Conservation (phyloP, 2,113 vertebrate species). For the Lichenostomus cassidix region DNA sequence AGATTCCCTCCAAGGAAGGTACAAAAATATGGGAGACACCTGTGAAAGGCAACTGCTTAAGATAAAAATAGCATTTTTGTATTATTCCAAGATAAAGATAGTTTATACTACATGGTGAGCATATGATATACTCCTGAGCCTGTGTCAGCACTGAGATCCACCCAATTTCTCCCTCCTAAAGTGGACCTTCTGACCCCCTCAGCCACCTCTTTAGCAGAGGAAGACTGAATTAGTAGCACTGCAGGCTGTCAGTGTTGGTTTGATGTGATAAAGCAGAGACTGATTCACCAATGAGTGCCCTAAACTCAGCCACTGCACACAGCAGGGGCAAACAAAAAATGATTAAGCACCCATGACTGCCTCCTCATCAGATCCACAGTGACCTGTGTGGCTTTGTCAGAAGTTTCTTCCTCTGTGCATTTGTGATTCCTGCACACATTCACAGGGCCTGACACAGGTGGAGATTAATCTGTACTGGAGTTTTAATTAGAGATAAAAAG, state of each 20-base stretch:
- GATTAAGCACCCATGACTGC: not conserved
- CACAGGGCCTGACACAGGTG: not conserved
- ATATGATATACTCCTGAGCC: not conserved
- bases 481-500: not conserved
- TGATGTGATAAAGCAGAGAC: not conserved
- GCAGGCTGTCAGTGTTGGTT: accelerated
- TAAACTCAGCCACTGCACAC: not conserved
- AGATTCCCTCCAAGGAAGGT: not conserved
- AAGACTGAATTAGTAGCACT: not conserved
- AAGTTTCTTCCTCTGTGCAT: not conserved
- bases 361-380: not conserved
- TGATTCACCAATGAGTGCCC: not conserved
- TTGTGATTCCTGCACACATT: not conserved
- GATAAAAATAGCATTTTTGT: not conserved
- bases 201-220: not conserved
- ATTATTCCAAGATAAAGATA: not conserved
- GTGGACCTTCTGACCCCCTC: not conserved
- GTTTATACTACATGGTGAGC: not conserved
- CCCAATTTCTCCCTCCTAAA: not conserved
- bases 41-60: not conserved
- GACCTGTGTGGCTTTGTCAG: not conserved
- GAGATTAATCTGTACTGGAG: not conserved
- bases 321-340: not conserved
- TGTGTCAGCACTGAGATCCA: not conserved
- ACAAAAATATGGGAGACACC: accelerated